Evolutionary conservation across 2,797 vertebrate species (phyloP).

Genomic region (Microtus obscurus): DNA sequence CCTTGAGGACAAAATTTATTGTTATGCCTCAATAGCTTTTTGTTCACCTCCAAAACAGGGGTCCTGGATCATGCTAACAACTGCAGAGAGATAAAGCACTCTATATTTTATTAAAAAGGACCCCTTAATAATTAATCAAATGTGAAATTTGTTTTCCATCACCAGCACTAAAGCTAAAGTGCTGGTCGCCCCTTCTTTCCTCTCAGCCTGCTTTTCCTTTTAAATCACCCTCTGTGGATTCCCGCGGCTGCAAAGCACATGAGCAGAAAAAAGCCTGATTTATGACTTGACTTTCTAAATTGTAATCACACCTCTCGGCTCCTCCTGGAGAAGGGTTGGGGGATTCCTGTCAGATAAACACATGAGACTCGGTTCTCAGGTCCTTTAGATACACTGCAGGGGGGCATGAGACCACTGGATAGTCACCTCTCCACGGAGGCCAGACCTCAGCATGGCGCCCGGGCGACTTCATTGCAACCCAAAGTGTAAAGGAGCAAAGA

Average conservation of each 20-base stretch:
- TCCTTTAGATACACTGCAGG: background rate
- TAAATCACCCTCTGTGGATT: conserved; percentile 75
- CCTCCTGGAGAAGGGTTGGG: conserved; percentile 35
- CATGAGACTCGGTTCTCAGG: conserved; percentile 29
- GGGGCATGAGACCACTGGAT: background rate
- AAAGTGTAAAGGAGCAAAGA: background rate
- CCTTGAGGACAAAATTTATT: conserved; percentile 79
- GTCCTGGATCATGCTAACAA: conserved; percentile 77
- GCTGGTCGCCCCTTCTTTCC: conserved; percentile 5
- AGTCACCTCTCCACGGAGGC: background rate
- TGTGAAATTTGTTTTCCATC: conserved; percentile 82
- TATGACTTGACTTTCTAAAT: conserved; percentile 78
- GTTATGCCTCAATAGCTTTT: conserved; percentile 77
- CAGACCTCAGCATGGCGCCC: rapidly evolving
- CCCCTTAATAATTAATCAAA: conserved; percentile 85
- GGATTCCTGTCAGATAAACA: conserved; percentile 58
- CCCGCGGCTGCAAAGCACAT: conserved; percentile 53
- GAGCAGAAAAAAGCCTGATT: conserved; percentile 55
- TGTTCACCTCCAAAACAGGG: conserved; percentile 79
- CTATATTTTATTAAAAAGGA: conserved; percentile 82
- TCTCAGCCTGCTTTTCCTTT: conserved; percentile 66
- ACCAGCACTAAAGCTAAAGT: conserved; percentile 74
- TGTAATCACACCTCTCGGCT: conserved; percentile 75
- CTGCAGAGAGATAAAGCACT: conserved; percentile 76
- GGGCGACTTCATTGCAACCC: background rate